A percentile compares a stretch with the other conserved stretches of the same genome.
Conservation (phyloP, 1,140 invertebrate species). For the Bombus haemorrhoidalis region DNA sequence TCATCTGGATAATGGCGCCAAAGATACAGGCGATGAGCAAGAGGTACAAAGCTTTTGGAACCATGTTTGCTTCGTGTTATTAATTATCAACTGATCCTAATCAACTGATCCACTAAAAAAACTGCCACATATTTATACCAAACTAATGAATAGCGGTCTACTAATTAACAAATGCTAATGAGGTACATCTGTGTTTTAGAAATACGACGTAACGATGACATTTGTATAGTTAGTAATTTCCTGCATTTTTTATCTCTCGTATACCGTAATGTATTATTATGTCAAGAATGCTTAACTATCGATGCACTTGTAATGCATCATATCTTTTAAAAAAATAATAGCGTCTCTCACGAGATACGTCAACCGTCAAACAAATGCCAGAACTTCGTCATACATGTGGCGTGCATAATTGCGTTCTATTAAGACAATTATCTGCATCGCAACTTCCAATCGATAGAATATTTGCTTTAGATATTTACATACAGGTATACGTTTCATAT, state of each 20-base stretch:
- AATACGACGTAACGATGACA: neutral
- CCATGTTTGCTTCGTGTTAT: constrained; percentile 42
- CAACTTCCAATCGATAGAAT: neutral
- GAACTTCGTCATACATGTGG: neutral
- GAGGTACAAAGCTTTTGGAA: constrained; percentile 42
- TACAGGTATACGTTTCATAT: no score
- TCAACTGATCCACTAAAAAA: neutral
- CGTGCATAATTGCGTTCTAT: neutral
- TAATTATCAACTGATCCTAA: neutral
- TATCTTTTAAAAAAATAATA: neutral
- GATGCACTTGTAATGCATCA: neutral
- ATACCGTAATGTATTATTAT: constrained; percentile 1
- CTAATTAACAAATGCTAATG: constrained; percentile 44
- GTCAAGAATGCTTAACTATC: neutral
- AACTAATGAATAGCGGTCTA: constrained; percentile 6
- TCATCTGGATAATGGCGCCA: constrained; percentile 11
- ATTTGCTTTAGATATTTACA: no score
- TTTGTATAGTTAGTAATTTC: neutral
- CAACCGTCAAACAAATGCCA: no score
- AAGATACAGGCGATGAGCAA: constrained; percentile 46
- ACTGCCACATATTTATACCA: constrained; percentile 45
- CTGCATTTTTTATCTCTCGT: neutral
- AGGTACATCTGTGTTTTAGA: constrained; percentile 27
- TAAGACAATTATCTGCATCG: neutral
- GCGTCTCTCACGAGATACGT: no score